These are phyloP conservation scores for Centroberyx gerrardi DNA, from an alignment of 2,797 vertebrate species.

Conservation along the genomic window DNA sequence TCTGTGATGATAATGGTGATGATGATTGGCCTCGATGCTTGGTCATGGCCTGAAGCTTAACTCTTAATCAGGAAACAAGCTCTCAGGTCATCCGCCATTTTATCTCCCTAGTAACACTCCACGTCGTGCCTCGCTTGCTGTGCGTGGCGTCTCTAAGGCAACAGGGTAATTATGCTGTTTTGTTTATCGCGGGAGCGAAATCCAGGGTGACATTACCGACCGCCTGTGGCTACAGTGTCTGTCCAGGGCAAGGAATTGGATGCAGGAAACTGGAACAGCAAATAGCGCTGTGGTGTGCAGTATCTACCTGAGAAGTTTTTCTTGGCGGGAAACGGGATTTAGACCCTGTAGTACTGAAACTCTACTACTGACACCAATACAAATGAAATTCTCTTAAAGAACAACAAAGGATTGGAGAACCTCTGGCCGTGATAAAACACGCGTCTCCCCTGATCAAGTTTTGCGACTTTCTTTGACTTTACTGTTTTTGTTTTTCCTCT, in stretches of 20 bases:
- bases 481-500: not conserved
- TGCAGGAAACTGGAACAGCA: constrained; percentile 11
- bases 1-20: constrained; percentile 39
- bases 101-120: constrained; percentile 43
- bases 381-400: not conserved
- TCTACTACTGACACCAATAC: not conserved
- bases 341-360: not conserved
- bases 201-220: constrained; percentile 48
- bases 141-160: constrained; percentile 40
- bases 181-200: constrained; percentile 41
- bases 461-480: not conserved
- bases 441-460: not conserved
- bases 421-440: not conserved
- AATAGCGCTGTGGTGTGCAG: constrained; percentile 31
- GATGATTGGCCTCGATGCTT: constrained; percentile 35
- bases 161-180: constrained; percentile 51
- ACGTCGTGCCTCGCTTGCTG: constrained; percentile 6
- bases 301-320: constrained; percentile 24
- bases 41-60: constrained; percentile 36
- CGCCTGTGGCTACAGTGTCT: constrained; percentile 5
- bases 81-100: constrained; percentile 39
- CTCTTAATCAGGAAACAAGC: constrained; percentile 55
- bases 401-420: no score
- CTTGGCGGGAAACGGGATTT: constrained; percentile 4
- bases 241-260: not conserved